These are phyloP conservation scores for Chiloscyllium punctatum DNA, from an alignment of 2,797 vertebrate genomes.

Conservation along the genomic window DNA sequence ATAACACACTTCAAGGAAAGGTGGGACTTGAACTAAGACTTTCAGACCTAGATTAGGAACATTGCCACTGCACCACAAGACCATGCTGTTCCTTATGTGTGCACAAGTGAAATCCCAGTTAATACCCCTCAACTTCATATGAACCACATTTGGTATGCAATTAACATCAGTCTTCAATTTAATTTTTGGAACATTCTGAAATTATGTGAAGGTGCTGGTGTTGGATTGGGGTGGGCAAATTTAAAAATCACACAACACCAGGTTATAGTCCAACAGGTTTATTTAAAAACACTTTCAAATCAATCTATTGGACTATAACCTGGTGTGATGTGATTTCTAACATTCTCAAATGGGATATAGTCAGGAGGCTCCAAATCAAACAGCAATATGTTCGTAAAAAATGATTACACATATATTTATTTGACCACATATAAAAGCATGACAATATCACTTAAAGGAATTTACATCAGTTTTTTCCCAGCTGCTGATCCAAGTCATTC, in stretches of 20 bases:
- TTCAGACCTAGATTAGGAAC: too few species aligned
- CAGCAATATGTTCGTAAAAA: background rate
- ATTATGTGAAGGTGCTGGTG: too few species aligned
- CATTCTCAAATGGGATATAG: background rate
- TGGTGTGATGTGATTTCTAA: too few species aligned
- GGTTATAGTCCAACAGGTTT: too few species aligned
- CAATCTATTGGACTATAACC: too few species aligned
- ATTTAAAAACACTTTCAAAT: too few species aligned
- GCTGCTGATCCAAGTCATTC: background rate
- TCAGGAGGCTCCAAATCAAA: background rate
- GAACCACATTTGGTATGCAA: background rate
- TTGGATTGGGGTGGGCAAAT: too few species aligned
- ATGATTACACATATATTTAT: background rate
- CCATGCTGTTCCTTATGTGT: background rate
- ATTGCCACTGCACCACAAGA: too few species aligned
- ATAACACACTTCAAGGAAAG: too few species aligned
- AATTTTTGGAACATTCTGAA: background rate
- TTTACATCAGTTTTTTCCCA: background rate
- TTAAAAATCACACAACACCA: too few species aligned
- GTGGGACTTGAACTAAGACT: too few species aligned
- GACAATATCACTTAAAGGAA: background rate
- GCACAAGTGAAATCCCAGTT: background rate
- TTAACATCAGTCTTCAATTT: background rate
- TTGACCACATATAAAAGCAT: background rate
- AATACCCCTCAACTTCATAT: background rate